Evolutionary conservation across 1,140 invertebrate species (phyloP).

Genomic region (Brachionus manjavacas): DNA sequence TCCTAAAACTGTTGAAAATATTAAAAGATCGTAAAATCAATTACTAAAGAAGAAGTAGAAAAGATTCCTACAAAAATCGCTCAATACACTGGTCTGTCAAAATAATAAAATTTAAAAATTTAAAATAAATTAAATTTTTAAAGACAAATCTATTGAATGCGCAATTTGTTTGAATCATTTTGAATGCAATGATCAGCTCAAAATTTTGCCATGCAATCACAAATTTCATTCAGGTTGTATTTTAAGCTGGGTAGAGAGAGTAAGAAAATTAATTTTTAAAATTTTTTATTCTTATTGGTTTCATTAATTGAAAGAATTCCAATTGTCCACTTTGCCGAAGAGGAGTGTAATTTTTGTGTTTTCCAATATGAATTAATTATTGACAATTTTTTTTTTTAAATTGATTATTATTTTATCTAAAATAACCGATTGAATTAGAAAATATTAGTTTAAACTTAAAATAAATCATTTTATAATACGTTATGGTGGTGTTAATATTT

Average conservation of each 20-base stretch:
- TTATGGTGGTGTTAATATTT: neutral
- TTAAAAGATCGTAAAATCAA: neutral
- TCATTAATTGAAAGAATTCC: neutral
- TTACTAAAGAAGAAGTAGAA: neutral
- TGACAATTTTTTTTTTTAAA: no score
- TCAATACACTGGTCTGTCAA: neutral
- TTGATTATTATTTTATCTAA: no score
- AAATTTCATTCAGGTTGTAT: neutral
- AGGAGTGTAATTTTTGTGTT: neutral
- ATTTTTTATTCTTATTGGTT: neutral
- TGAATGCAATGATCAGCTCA: neutral
- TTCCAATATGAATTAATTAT: no score
- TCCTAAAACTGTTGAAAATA: neutral
- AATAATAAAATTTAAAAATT: neutral
- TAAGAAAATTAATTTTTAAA: neutral
- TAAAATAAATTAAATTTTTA: neutral
- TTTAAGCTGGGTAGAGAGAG: neutral
- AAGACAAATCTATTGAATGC: neutral
- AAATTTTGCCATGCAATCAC: neutral
- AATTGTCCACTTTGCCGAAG: neutral
- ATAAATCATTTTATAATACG: neutral
- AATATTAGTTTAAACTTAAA: no score
- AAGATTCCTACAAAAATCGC: neutral
- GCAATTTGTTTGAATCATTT: neutral
- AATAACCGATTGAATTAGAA: no score